Evolutionary conservation across 2,888 invertebrate genomes (phyloP).

Genomic region (Campopleginae sp.): DNA sequence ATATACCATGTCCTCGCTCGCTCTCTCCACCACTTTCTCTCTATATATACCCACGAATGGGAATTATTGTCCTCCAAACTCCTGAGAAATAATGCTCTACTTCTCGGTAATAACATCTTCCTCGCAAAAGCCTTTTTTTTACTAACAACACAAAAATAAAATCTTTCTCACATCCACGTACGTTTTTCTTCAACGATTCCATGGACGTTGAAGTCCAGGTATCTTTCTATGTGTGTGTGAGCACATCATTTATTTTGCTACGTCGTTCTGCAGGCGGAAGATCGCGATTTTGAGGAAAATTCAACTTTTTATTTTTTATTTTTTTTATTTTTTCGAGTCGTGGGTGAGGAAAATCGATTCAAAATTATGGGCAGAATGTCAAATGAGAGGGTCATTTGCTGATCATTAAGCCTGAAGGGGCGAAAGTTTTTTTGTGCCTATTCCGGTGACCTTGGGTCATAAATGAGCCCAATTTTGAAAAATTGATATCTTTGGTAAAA

Average conservation of each 20-base stretch:
- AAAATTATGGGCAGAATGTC: neutral
- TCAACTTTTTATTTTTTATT: neutral
- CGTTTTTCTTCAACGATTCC: neutral
- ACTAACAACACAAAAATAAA: slow-evolving; percentile 30
- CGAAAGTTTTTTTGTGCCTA: too few relatives aligned
- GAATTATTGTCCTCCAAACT: slow-evolving; percentile 72
- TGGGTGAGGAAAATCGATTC: neutral
- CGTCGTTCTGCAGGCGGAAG: neutral
- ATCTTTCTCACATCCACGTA: slow-evolving; percentile 10
- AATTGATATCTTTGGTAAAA: too few relatives aligned
- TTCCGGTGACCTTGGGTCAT: too few relatives aligned
- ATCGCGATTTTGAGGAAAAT: neutral
- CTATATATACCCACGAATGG: slow-evolving; percentile 64
- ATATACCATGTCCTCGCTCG: slow-evolving; percentile 52
- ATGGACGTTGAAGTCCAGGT: neutral
- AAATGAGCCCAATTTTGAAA: too few relatives aligned
- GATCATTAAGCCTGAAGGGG: too few relatives aligned
- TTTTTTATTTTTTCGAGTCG: neutral
- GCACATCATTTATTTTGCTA: slow-evolving; percentile 20
- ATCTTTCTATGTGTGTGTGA: neutral
- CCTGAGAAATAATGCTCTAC: slow-evolving; percentile 63
- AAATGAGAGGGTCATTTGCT: neutral
- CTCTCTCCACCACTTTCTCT: slow-evolving; percentile 29
- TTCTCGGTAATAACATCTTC: slow-evolving; percentile 68
- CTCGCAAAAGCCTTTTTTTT: slow-evolving; percentile 30